phyloP scores from a whole-genome alignment of 2,113 vertebrate species.

The Myotis lucifugus region DNA sequence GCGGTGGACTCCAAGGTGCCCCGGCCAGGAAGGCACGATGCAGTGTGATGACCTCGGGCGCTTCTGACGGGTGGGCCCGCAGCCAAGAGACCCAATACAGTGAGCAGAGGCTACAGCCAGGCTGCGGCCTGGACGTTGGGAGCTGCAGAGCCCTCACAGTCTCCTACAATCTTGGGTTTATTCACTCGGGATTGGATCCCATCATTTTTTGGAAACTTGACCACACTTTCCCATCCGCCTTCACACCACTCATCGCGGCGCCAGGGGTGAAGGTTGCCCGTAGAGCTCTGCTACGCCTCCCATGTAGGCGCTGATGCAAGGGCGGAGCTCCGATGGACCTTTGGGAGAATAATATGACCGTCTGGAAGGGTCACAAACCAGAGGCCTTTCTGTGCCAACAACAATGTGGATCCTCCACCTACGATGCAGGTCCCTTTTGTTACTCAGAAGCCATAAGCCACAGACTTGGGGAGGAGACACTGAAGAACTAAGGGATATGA shows the following conservation, averaged over 20 bases:
- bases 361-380: slow-evolving; percentile 50
- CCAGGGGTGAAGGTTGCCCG: slow-evolving; percentile 38
- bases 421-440: slow-evolving; percentile 39
- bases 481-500: neutral
- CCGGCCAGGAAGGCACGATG: neutral
- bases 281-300: neutral
- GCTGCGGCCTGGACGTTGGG: neutral
- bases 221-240: neutral
- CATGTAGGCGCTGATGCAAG: slow-evolving; percentile 38
- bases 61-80: neutral
- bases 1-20: neutral
- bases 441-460: slow-evolving; percentile 13
- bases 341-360: slow-evolving; percentile 33
- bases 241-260: neutral
- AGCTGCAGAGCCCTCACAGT: neutral
- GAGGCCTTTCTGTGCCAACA: slow-evolving; percentile 40
- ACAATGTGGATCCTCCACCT: neutral
- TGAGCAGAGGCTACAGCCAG: neutral
- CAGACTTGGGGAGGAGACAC: neutral
- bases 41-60: neutral
- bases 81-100: neutral
- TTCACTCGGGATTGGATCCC: neutral
- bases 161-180: neutral
- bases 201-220: slow-evolving; percentile 19
- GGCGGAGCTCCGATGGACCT: slow-evolving; percentile 28